Base-by-base conservation (phyloP, 2,113 vertebrate species). In the Thoracochromis brauschi region DNA sequence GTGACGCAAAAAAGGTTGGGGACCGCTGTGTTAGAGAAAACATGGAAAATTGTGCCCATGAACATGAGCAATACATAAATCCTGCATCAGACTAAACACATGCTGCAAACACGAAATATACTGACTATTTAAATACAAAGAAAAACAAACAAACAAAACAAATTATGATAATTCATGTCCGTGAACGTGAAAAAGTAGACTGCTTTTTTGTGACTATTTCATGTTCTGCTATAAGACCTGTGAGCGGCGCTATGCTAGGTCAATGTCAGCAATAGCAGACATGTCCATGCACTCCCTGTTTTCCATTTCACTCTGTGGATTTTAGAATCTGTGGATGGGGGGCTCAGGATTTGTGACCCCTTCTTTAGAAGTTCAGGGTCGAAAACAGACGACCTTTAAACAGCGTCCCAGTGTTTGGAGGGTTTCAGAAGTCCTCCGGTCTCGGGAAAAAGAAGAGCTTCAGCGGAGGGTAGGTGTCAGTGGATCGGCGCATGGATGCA, bases 121-220 rank as follows among this genome's bases (percentile, higher is more conserved):
- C 16, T 3, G 16, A 58, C 26, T 31, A 58, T 31, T 58, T 31
- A 58, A 4, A 58, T 4, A 31, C 14, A 58, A 58, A 58, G 8
- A 60, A 31, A 60, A 60, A 33, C 9, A 7, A 58, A 29, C 26
- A 2, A 60, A 33, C 16, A 33, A 63, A 63, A 60, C 29, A 35
- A 35, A 0, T 65, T n/a, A 8, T 35, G 60, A n/a, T 0, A 9
- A 24, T 24, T 71, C 2, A 5, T 9, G 38, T 42, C 0, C 1
- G 8, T 42, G 35, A 4, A 6, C 0, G 2, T 9, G 58, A 42
- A 9, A 24, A 42, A 71, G 38, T 3, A 9, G 12, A 6, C 51
- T 21, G 51, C 12, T 2, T 21, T 4, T 13, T 21, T 24, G 63
- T 21, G 63, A 40, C 17, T 42, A 16, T 40, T 24, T 42, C 8